These are phyloP conservation scores for Gymnocypris eckloni DNA, from an alignment of 2,797 vertebrate genomes.

Conservation along the genomic window DNA sequence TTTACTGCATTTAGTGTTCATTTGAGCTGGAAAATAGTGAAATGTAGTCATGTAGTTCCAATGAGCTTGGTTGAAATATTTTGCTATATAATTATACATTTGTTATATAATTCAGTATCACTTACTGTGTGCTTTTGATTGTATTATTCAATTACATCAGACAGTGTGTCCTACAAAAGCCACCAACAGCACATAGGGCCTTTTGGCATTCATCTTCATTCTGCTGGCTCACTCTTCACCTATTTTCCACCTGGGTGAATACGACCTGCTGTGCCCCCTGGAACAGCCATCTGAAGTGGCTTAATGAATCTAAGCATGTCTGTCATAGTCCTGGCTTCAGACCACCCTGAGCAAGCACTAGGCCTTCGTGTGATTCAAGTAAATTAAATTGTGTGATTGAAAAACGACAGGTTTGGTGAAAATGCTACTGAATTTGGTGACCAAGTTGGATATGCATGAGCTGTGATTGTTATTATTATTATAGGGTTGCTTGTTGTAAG, in stretches of 20 bases:
- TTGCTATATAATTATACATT: not conserved
- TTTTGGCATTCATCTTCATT: slow-evolving; percentile 41
- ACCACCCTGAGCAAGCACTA: slow-evolving; percentile 35
- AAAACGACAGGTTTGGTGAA: not conserved
- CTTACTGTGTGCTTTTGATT: slow-evolving; percentile 5
- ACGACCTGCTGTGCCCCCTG: slow-evolving; percentile 53
- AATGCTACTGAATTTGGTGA: not conserved
- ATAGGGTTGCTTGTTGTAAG: not conserved
- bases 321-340: slow-evolving; percentile 48
- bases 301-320: slow-evolving; percentile 46
- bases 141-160: slow-evolving; percentile 13
- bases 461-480: not conserved
- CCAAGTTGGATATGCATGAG: not conserved
- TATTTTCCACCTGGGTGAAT: slow-evolving; percentile 51
- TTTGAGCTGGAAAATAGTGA: not conserved
- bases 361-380: slow-evolving; percentile 38
- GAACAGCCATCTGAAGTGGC: slow-evolving; percentile 43
- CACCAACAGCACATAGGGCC: slow-evolving; percentile 28
- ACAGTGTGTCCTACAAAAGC: slow-evolving; percentile 25
- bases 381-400: not conserved
- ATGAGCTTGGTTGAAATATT: not conserved
- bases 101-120: slow-evolving; percentile 1
- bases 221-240: slow-evolving; percentile 23
- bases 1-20: not conserved
- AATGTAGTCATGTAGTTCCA: not conserved